phyloP scores from a whole-genome alignment of 1,140 invertebrate species.

The Rhopalosiphum maidis region DNA sequence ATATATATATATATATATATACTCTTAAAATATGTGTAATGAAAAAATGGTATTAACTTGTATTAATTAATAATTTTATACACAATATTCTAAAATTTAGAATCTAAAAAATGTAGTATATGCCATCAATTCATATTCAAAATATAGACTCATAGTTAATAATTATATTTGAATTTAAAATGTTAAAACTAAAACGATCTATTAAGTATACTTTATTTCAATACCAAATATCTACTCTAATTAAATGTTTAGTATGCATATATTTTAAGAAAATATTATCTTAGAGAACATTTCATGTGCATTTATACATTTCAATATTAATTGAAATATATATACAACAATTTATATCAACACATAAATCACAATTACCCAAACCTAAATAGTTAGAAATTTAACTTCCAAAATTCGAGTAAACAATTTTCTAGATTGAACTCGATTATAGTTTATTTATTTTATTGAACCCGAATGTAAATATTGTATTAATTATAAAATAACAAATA shows the following conservation, averaged over 20 bases:
- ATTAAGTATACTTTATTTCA: neutral
- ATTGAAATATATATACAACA: no score
- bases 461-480: neutral
- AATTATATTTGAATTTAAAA: no score
- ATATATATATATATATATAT: neutral
- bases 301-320: no score
- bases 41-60: neutral
- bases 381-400: no score
- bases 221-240: neutral
- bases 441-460: neutral
- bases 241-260: neutral
- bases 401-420: no score
- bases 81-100: no score
- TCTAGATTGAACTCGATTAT: neutral
- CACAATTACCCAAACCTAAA: no score
- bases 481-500: neutral
- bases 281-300: no score
- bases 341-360: no score
- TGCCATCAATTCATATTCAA: no score
- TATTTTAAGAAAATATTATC: neutral
- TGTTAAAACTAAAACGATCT: neutral
- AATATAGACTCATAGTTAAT: no score
- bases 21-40: neutral
- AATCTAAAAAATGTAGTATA: no score
- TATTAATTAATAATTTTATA: neutral